A percentile compares a stretch with the other conserved stretches of the same genome.
Evolutionary conservation across 1,140 invertebrate genomes (phyloP).

Genomic region (Caerostris darwini): DNA sequence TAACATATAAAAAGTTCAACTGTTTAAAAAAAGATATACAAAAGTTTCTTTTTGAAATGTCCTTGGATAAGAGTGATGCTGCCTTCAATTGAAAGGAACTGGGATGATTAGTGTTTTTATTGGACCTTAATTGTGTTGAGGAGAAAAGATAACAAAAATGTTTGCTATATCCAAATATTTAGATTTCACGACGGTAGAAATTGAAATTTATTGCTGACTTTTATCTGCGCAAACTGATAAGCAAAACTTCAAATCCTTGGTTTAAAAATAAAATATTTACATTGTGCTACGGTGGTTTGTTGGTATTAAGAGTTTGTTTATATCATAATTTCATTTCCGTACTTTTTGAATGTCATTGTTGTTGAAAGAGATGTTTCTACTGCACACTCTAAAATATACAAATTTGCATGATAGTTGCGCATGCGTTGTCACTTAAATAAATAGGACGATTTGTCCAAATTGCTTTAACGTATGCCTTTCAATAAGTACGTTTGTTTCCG

Average conservation of each 20-base stretch:
- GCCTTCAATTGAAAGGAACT: neutral
- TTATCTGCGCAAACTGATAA: neutral
- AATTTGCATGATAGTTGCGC: neutral
- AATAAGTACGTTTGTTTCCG: too few relatives aligned
- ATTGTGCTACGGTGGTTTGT: neutral
- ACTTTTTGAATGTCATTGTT: neutral
- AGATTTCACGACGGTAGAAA: neutral
- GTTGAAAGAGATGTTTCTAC: neutral
- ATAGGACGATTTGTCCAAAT: too few relatives aligned
- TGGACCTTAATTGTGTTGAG: slow-evolving; percentile 7
- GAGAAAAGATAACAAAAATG: neutral
- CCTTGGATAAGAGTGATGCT: neutral
- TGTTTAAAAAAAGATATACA: too few relatives aligned
- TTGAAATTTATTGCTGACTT: slow-evolving; percentile 5
- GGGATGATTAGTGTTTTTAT: slow-evolving; percentile 9
- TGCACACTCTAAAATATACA: neutral
- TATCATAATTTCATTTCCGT: slow-evolving; percentile 7
- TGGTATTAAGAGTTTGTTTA: neutral
- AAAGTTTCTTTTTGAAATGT: neutral
- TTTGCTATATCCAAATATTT: slow-evolving; percentile 10
- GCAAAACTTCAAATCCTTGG: neutral
- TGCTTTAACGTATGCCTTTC: too few relatives aligned
- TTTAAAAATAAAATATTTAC: slow-evolving; percentile 23
- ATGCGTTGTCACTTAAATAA: neutral
- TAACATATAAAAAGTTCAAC: too few relatives aligned